A percentile compares a stretch with the other conserved stretches of the same genome.
These are phyloP conservation scores for Chascanopsetta lugubris DNA, from an alignment of 2,113 vertebrate species.

Conservation along the genomic window DNA sequence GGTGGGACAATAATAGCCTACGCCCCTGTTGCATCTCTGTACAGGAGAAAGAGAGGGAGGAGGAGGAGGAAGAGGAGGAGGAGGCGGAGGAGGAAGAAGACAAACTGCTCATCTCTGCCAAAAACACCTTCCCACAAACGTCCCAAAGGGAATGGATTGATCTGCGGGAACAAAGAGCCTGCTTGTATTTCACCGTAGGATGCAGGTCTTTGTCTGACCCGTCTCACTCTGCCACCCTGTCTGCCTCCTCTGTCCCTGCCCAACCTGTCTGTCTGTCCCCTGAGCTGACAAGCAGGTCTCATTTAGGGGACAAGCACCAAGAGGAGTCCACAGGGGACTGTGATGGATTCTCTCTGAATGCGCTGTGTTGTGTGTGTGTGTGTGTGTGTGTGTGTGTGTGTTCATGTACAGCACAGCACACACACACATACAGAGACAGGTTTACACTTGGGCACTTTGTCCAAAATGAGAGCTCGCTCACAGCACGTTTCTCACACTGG, in stretches of 20 bases:
- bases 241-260: constrained; percentile 51
- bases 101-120: neutral
- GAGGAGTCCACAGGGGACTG: constrained; percentile 34
- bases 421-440: constrained; percentile 42
- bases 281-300: constrained; percentile 74
- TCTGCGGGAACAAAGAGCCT: constrained; percentile 68
- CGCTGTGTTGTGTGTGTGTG: too few relatives aligned
- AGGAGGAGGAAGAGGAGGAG: neutral
- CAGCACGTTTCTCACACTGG: constrained; percentile 77
- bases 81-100: neutral
- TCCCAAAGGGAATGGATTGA: constrained; percentile 62
- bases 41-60: constrained; percentile 43
- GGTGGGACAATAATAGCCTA: constrained; percentile 44
- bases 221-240: constrained; percentile 66
- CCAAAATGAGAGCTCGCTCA: constrained; percentile 70
- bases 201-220: constrained; percentile 69
- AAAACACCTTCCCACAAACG: constrained; percentile 51
- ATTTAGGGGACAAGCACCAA: constrained; percentile 56
- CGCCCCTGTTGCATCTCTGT: constrained; percentile 62
- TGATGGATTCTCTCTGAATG: constrained; percentile 63
- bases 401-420: constrained; percentile 41
- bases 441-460: constrained; percentile 58
- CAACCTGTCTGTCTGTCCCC: constrained; percentile 64
- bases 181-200: constrained; percentile 77
- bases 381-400: constrained; percentile 8